Evolutionary conservation across 2,888 invertebrate species (phyloP), one percentile per base, ranked within the genome.

Genomic region (Acrobasis repandana): DNA sequence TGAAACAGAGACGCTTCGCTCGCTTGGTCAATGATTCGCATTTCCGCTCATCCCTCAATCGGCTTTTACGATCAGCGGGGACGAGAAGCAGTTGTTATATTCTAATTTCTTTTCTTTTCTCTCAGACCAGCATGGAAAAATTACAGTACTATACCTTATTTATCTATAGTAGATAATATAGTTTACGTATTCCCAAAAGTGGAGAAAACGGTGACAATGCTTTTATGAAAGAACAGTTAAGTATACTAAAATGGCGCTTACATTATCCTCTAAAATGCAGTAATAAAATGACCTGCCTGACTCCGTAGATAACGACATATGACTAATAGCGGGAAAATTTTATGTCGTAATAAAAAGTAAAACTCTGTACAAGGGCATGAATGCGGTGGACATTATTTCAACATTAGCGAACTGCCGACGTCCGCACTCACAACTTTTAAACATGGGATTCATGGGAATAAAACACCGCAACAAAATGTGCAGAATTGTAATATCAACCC

Each of bases 341-440:
- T 58, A 58, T 49, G 49, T 54, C 38, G 58, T 49, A 50, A 50
- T 58, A 58, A 58, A 58, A 58, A 48, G 43, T 34, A 54, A 43
- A 61, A 63, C 49, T 50, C 57, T 61, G 58, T 54, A 54, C 67
- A 65, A 48, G 56, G 51, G 51, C 48, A 49, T 20, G 56, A 60
- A 63, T 58, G 63, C 61, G 63, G 56, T 73, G 70, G 76, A 81
- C 85, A 84, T 86, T 84, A 86, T 85, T 86, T 82, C 71, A 70
- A 79, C 86, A 88, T 88, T 85, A 87, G 78, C 80, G 74, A 83
- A 84, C 80, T 84, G 71, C 72, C 77, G 76, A 77, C 75, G 75
- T 77, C 79, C 77, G 74, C 72, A 73, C 74, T 75, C 79, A 67
- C 72, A 83, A 85, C 79, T 86, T 82, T 77, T 69, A 67, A 71